Evolutionary conservation across 1,140 invertebrate genomes (phyloP).

Genomic region (Octopus sinensis): DNA sequence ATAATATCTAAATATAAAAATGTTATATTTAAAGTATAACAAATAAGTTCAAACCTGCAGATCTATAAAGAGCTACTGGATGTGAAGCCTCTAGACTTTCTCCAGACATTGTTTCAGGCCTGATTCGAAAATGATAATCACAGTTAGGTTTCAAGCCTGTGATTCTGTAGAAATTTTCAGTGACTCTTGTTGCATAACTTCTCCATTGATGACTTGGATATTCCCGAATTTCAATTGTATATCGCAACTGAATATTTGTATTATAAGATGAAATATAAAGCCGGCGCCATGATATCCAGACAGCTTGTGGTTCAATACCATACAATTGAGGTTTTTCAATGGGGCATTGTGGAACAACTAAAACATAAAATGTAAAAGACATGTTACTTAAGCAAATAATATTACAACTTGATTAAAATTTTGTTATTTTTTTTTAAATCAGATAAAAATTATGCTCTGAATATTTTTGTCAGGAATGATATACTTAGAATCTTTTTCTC

Average conservation of each 20-base stretch:
- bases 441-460: too few relatives aligned
- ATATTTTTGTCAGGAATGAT: too few relatives aligned
- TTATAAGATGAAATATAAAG: slow-evolving; percentile 39
- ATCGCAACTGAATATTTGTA: slow-evolving; percentile 38
- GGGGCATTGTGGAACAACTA: slow-evolving; percentile 47
- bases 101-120: slow-evolving; percentile 95
- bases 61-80: slow-evolving; percentile 61
- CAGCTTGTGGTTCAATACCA: slow-evolving; percentile 32
- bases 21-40: too few relatives aligned
- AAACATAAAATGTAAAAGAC: slow-evolving; percentile 16
- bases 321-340: slow-evolving; percentile 46
- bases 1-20: too few relatives aligned
- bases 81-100: slow-evolving; percentile 80
- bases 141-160: slow-evolving; percentile 61
- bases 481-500: too few relatives aligned
- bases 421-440: too few relatives aligned
- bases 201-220: slow-evolving; percentile 47
- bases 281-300: slow-evolving; percentile 41
- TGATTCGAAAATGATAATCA: slow-evolving; percentile 92
- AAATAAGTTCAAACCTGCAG: slow-evolving; percentile 30
- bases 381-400: too few relatives aligned
- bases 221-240: slow-evolving; percentile 44
- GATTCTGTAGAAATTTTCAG: slow-evolving; percentile 29
- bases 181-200: slow-evolving; percentile 36
- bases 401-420: too few relatives aligned